Conservation (phyloP, 1,140 invertebrate species). For the Saxidomus purpurata region DNA sequence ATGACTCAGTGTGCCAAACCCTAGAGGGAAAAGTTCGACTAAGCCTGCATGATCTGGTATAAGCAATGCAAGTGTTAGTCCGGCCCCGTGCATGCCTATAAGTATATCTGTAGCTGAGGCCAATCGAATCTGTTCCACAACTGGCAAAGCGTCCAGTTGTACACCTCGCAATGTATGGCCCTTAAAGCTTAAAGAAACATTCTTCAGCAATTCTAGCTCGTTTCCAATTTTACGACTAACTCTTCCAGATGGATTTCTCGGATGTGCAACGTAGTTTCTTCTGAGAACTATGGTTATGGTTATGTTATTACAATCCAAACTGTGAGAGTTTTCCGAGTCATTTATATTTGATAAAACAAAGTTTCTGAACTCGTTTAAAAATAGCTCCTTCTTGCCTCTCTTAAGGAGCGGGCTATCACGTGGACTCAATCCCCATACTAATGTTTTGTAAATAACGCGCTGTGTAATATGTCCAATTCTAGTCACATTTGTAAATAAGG, state of each 20-base stretch:
- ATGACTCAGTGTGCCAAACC: constrained; percentile 71
- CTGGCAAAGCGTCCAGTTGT: constrained; percentile 73
- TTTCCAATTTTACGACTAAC: constrained; percentile 79
- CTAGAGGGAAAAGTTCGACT: constrained; percentile 93
- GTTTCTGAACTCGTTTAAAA: not conserved
- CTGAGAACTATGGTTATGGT: constrained; percentile 80
- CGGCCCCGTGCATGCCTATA: constrained; percentile 98
- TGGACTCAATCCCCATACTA: not conserved
- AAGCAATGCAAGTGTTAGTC: constrained; percentile 96
- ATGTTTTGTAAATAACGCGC: not conserved
- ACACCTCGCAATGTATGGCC: constrained; percentile 67
- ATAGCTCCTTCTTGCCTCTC: not conserved
- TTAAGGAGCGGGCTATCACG: not conserved
- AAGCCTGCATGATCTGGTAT: constrained; percentile 97
- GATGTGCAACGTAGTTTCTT: constrained; percentile 83
- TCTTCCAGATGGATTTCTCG: constrained; percentile 81
- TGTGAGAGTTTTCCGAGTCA: not conserved
- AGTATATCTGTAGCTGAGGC: constrained; percentile 93
- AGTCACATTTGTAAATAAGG: not conserved
- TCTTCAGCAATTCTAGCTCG: constrained; percentile 75
- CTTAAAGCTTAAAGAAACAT: constrained; percentile 25
- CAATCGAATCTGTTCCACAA: constrained; percentile 68
- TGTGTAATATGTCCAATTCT: not conserved
- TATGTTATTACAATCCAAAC: constrained; percentile 73
- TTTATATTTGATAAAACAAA: not conserved